Percentiles rank a stretch among this genome's conserved stretches.
Conservation (phyloP, 2,797 vertebrate species). For the Todus mexicanus region DNA sequence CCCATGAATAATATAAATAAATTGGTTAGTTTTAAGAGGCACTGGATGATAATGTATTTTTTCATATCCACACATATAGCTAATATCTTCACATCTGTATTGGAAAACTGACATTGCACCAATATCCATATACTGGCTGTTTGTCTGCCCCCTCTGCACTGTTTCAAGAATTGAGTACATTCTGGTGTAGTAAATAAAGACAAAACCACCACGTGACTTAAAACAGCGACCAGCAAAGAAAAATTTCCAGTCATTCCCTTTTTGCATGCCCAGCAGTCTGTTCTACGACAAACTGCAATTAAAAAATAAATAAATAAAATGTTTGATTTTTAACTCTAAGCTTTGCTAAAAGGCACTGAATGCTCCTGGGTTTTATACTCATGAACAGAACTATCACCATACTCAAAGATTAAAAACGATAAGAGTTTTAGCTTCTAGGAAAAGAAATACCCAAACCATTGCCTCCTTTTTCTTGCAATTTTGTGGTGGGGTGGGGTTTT, state of each 20-base stretch:
- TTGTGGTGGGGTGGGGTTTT: no score
- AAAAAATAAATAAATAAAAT: not conserved
- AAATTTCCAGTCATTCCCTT: not conserved
- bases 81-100: slow-evolving; percentile 59
- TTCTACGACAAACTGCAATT: not conserved
- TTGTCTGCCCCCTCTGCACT: not conserved
- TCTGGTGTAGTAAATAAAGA: not conserved
- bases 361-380: no score
- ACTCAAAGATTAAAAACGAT: no score
- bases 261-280: not conserved
- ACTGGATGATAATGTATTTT: slow-evolving; percentile 66
- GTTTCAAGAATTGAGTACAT: not conserved
- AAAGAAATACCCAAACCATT: no score
- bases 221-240: not conserved
- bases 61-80: slow-evolving; percentile 65
- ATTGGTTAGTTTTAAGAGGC: slow-evolving; percentile 71
- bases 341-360: no score
- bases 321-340: no score
- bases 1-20: slow-evolving; percentile 72
- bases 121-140: slow-evolving; percentile 21
- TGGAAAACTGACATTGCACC: slow-evolving; percentile 59
- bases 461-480: no score
- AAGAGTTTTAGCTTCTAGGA: no score
- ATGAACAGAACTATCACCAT: no score
- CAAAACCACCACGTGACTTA: not conserved